These are phyloP conservation scores for Gallinago paraguaiae DNA, from an alignment of 2,113 vertebrate genomes.

Conservation along the genomic window DNA sequence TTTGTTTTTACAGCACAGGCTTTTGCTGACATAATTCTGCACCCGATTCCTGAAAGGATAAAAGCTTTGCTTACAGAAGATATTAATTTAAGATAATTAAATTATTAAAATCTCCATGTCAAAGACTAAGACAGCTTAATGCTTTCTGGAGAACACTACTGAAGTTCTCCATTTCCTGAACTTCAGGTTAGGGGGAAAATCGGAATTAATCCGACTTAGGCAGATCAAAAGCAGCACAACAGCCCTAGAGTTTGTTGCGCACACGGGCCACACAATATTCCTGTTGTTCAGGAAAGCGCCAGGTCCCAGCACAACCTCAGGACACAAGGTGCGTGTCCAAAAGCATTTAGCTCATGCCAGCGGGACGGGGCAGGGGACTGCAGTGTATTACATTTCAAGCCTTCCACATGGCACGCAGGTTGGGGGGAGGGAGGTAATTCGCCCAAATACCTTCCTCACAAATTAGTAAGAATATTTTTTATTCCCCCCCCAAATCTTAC, in stretches of 20 bases:
- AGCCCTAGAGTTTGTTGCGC: background rate
- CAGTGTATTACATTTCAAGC: fast-evolving
- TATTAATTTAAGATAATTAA: conserved; percentile 53
- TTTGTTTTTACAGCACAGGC: background rate
- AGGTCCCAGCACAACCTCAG: background rate
- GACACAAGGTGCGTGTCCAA: background rate
- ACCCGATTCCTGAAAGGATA: conserved; percentile 6
- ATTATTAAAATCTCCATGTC: conserved; percentile 38
- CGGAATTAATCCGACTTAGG: background rate
- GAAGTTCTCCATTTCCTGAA: conserved; percentile 45
- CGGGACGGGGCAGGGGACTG: background rate
- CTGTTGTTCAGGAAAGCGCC: background rate
- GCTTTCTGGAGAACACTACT: background rate
- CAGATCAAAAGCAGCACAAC: background rate
- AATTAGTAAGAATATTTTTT: background rate
- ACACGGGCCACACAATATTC: background rate
- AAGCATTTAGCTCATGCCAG: fast-evolving
- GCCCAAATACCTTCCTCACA: background rate
- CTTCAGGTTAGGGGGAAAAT: conserved; percentile 42
- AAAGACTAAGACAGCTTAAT: conserved; percentile 26
- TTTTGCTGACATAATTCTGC: background rate
- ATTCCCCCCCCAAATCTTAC: background rate
- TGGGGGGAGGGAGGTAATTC: background rate
- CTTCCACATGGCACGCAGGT: fast-evolving
- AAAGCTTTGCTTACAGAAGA: conserved; percentile 32